Evolutionary conservation across 2,797 vertebrate species (phyloP), one percentile per base, ranked within the genome.

Genomic region (Paguma larvata): DNA sequence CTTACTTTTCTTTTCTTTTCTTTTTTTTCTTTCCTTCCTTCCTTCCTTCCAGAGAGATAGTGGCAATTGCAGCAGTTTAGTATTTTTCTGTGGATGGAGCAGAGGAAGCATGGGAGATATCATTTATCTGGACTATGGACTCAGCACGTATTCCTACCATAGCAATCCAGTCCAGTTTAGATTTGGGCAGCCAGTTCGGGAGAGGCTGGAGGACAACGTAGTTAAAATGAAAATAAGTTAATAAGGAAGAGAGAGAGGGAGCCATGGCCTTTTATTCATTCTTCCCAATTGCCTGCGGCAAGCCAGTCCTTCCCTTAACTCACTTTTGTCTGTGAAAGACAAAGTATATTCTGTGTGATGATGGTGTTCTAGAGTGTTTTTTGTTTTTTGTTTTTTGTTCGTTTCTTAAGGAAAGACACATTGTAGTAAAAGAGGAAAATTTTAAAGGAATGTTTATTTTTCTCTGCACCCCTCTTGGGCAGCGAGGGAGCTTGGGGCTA

Each of bases 361-460:
- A 25, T 78, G 16, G 10, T 67, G 88, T 91, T 44, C 79, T 79
- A 23, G 10, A 68, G n/a, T 38, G 30, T 48, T 25, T 13, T 32
- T 16, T n/a, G 32, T 32, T n/a, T 67, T 18, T 68, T n/a, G 15
- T 70, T 21, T 62, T 59, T 59, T 59, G 14, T 18, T 23, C 78
- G 77, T 79, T 41, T 12, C 16, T 65, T 85, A 23, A 77, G 15
- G 44, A 93, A 94, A 73, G 25, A 75, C 63, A 4, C 30, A 67
- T 27, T 80, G 32, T 14, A 68, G 19, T 34, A 63, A 83, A 65
- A 90, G 30, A 10, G 8, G 27, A 41, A 82, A 67, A 44, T 73
- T 62, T 73, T 72, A 59, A 97, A 80, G 23, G 38, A 73, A 63
- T 73, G 5, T 56, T 92, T 70, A 13, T 85, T 93, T 92, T 97